A percentile compares a stretch with the other conserved stretches of the same genome.
These are phyloP conservation scores for Drosophila parabipectinata DNA, from an alignment of 1,140 invertebrate species.

Conservation along the genomic window DNA sequence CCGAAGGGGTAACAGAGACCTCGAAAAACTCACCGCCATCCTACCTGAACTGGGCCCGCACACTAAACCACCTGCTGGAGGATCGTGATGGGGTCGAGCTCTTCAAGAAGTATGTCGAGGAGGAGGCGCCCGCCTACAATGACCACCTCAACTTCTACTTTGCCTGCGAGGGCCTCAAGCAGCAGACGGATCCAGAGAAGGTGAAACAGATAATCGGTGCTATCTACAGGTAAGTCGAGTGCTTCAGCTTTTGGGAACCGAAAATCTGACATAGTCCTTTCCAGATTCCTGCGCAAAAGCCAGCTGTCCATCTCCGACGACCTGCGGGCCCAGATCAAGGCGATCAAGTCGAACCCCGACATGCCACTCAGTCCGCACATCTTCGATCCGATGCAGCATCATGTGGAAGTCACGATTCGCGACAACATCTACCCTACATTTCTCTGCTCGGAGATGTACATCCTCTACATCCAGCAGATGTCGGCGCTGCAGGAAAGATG, in stretches of 20 bases:
- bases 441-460: slow-evolving; percentile 94
- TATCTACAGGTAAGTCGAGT: slow-evolving; percentile 88
- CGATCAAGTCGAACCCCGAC: slow-evolving; percentile 87
- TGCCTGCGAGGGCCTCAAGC: slow-evolving; percentile 94
- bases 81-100: slow-evolving; percentile 94
- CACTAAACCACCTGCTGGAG: slow-evolving; percentile 91
- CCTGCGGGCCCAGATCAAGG: slow-evolving; percentile 88
- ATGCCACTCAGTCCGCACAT: slow-evolving; percentile 85
- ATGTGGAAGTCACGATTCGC: slow-evolving; percentile 92
- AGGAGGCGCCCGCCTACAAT: slow-evolving; percentile 91
- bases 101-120: slow-evolving; percentile 92
- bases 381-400: slow-evolving; percentile 86
- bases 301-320: slow-evolving; percentile 93
- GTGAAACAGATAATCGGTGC: slow-evolving; percentile 91
- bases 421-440: slow-evolving; percentile 96
- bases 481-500: slow-evolving; percentile 77
- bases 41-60: slow-evolving; percentile 94
- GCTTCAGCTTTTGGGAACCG: too few species aligned
- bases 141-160: slow-evolving; percentile 95
- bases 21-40: slow-evolving; percentile 88
- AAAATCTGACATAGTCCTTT: not conserved
- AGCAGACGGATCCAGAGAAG: slow-evolving; percentile 89
- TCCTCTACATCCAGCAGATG: slow-evolving; percentile 91
- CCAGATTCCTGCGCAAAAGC: slow-evolving; percentile 92
- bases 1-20: slow-evolving; percentile 84